Conservation (phyloP, 1,140 invertebrate genomes). For the Oppia nitens region DNA sequence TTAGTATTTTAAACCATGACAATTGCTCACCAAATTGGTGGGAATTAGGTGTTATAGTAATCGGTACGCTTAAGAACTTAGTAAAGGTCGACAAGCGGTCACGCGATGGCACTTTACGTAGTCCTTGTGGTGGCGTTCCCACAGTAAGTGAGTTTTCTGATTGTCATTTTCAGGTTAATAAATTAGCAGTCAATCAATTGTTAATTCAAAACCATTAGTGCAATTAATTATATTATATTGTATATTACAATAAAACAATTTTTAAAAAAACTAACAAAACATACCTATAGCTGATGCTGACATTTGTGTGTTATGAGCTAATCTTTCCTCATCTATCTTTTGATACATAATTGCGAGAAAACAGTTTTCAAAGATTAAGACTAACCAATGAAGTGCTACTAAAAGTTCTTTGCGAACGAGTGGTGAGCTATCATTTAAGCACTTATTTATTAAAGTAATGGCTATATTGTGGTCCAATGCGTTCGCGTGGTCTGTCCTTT, state of each 20-base stretch:
- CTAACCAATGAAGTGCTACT: conserved; percentile 73
- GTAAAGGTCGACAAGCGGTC: conserved; percentile 11
- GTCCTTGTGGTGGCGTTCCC: neutral
- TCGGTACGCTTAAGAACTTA: neutral
- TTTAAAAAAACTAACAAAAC: neutral
- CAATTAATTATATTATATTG: neutral
- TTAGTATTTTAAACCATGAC: no score
- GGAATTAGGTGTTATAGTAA: neutral
- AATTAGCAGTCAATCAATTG: neutral
- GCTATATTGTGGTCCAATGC: conserved; percentile 80
- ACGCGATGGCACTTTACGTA: conserved; percentile 19
- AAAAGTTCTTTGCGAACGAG: conserved; percentile 67
- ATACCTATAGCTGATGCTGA: neutral
- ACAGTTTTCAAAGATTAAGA: conserved; percentile 71
- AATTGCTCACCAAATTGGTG: neutral
- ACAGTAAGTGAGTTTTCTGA: neutral
- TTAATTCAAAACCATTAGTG: neutral
- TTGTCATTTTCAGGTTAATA: neutral
- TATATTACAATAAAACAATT: neutral
- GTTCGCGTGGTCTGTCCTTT: conserved; percentile 76
- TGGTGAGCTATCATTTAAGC: conserved; percentile 63
- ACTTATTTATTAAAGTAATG: conserved; percentile 58
- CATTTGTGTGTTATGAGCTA: neutral
- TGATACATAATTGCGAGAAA: conserved; percentile 38
- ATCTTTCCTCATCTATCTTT: neutral